Evolutionary conservation across 2,113 vertebrate species (phyloP).

Genomic region (Alexandromys fortis): DNA sequence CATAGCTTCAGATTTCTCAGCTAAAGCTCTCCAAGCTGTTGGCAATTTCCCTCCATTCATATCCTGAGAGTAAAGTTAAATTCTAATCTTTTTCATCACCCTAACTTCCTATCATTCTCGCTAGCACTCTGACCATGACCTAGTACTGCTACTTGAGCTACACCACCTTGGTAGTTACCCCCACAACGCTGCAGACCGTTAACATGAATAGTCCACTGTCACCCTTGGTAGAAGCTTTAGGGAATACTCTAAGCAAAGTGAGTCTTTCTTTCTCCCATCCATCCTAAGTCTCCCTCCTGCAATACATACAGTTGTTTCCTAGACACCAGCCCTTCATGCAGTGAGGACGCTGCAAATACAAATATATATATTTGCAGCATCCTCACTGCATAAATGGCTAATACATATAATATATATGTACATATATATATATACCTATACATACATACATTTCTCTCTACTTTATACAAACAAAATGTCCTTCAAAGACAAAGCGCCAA

Average conservation of each 20-base stretch:
- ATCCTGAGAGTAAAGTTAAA: not conserved
- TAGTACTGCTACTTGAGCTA: not conserved
- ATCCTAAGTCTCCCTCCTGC: too few relatives aligned
- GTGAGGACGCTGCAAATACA: not conserved
- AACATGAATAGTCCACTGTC: not conserved
- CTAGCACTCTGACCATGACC: fast-evolving
- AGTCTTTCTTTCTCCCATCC: not conserved
- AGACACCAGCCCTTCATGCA: not conserved
- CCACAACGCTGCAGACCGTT: not conserved
- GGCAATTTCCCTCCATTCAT: not conserved
- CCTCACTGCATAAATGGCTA: too few relatives aligned
- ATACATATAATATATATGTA: not conserved
- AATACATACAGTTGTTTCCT: not conserved
- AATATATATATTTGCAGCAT: too few relatives aligned
- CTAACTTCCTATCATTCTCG: not conserved
- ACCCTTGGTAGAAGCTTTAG: not conserved
- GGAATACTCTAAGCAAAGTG: too few relatives aligned
- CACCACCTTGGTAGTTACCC: too few relatives aligned
- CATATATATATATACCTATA: too few relatives aligned
- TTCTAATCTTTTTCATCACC: not conserved
- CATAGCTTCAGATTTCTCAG: not conserved
- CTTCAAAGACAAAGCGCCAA: not conserved
- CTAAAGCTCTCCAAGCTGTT: not conserved
- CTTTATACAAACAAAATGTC: not conserved
- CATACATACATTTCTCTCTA: not conserved